Base-by-base conservation (phyloP, 35 echinoderm and acorn worm species). In the Hemicentrotus pulcherrimus region DNA sequence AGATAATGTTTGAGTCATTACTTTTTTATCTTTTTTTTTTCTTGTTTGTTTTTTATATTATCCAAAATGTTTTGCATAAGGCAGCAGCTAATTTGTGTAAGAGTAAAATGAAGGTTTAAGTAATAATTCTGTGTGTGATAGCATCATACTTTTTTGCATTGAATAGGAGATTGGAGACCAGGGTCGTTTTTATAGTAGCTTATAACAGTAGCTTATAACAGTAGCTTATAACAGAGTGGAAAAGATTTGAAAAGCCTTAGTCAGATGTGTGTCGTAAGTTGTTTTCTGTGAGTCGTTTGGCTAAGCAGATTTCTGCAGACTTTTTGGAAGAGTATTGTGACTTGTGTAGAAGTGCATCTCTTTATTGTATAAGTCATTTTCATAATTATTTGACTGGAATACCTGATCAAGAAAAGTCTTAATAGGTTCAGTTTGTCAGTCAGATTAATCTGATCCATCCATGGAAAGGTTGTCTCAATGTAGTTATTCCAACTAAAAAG, bases 81-180 rank as follows among this genome's bases (percentile, higher is more conserved):
- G 22, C 65, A 28, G 65, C 65, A 78, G 19, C 65, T 78, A 78
- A 78, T 78, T 78, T 78, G 65, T 7, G 28, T 78, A 78, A 78
- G 7, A 78, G 24, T 28, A 28, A 78, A 78, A 78, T 78, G 65
- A 78, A 78, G 28, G 65, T 30, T 78, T 78, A n/a, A 78, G 65
- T 78, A 78, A 78, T 78, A 78, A 78, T 78, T 78, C 19, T 78
- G 65, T 78, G 65, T 78, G 65, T 78, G 65, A 78, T 78, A 78
- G 65, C 22, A 78, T 78, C 65, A 78, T 78, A 78, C 65, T 22
- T 78, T 55, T 78, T 78, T 78, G 65, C 65, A 78, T 78, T 78
- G 24, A 78, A 78, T 78, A 78, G 65, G 65, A 24, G 16, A 78
- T 28, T 78, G 65, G 65, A 78, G 2, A 78, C 65, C 65, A 78